phyloP scores from a whole-genome alignment of 2,797 vertebrate species.

The Bovichtus diacanthus region DNA sequence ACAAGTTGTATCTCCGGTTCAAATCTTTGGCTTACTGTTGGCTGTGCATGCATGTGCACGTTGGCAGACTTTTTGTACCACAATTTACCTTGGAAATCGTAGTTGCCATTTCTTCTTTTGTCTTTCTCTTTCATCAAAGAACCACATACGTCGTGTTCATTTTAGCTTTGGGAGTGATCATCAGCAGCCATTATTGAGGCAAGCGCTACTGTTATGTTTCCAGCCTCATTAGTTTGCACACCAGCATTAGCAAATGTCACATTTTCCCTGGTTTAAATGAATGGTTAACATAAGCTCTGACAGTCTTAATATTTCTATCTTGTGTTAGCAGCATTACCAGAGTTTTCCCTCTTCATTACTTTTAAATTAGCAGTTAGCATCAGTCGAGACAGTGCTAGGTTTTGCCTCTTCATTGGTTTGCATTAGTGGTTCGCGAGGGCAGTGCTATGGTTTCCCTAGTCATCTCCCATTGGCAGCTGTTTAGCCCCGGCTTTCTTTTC shows the following conservation, averaged over 20 bases:
- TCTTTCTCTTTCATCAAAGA: neutral
- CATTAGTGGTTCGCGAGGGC: slow-evolving; percentile 61
- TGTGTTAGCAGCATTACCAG: slow-evolving; percentile 9
- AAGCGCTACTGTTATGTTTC: slow-evolving; percentile 18
- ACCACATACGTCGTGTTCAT: neutral
- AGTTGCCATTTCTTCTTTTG: neutral
- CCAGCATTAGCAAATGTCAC: slow-evolving; percentile 21
- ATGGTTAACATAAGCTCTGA: slow-evolving; percentile 24
- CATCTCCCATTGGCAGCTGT: slow-evolving; percentile 72
- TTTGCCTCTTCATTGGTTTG: slow-evolving; percentile 53
- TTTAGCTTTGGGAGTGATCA: neutral
- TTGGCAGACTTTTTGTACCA: neutral
- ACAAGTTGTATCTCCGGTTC: neutral
- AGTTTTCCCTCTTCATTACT: slow-evolving; percentile 65
- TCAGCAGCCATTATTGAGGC: slow-evolving; percentile 10
- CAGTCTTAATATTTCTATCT: slow-evolving; percentile 22
- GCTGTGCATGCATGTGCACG: neutral
- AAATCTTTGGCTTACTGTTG: neutral
- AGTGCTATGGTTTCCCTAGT: slow-evolving; percentile 67
- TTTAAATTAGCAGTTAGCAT: slow-evolving; percentile 53
- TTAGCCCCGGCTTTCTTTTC: slow-evolving; percentile 75
- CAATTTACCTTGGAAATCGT: neutral
- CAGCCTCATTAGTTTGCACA: slow-evolving; percentile 21
- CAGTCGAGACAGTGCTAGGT: slow-evolving; percentile 16
- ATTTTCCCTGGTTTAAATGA: slow-evolving; percentile 43